Evolutionary conservation across 2,797 vertebrate genomes (phyloP), one percentile per base, ranked within the genome.

Genomic region (Amniataba percoides): DNA sequence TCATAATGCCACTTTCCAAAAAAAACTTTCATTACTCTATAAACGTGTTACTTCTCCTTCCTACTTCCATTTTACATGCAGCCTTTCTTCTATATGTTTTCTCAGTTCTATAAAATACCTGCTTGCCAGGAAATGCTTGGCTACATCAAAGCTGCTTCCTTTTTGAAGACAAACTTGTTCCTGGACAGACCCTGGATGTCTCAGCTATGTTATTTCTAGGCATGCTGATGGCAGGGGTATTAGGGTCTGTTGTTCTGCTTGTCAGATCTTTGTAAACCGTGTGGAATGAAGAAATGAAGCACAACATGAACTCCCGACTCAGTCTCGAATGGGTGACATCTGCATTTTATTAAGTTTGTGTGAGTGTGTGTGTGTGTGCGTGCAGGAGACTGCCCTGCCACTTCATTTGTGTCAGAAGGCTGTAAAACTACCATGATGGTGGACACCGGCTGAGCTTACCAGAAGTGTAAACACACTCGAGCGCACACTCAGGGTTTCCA

Each of bases 41-140:
- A 49, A 69, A 9, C 4, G 9, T 60, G 10, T 46, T 7, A 40
- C 12, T 65, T 71, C 42, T 72, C 18, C 34, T 23, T 60, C 79
- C 49, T 74, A 64, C 77, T 78, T 85, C n/a, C 40, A 68, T 71
- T 74, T 55, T 69, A 46, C 6, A 78, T 59, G n/a, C 1, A 2
- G 13, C 21, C 42, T n/a, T 60, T 25, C n/a, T 58, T 56, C 18
- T 25, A 40, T 18, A 12, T 3, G 0, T 57, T 1, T 69, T 80
- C 46, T 78, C 53, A 62, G 23, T 70, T 63, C 52, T 39, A n/a
- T 36, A 31, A 68, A 74, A 57, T n/a, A 49, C 19, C 19, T 15
- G 3, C 43, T 48, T 23, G 11, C 34, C 8, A 73, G 19, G 7
- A 10, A 19, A 19, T 43, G 7, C 34, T 59, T 16, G 16, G 15